Conservation (phyloP, 1,140 invertebrate species). For the Pentalonia nigronervosa region DNA sequence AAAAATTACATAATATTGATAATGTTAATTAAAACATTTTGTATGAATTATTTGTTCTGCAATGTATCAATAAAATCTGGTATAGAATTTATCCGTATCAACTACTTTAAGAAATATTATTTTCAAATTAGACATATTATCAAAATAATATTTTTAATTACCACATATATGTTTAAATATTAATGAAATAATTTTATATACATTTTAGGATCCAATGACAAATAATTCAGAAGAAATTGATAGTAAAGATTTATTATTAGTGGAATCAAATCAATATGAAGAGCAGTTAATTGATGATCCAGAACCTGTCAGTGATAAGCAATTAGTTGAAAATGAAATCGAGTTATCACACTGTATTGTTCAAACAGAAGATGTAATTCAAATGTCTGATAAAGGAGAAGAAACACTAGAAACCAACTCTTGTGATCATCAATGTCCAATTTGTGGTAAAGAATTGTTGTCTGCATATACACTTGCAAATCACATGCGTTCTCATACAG, state of each 20-base stretch:
- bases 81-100: neutral
- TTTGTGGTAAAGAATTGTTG: conserved; percentile 51
- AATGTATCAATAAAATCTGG: neutral
- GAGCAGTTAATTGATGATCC: conserved; percentile 50
- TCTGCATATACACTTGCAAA: conserved; percentile 49
- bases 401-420: neutral
- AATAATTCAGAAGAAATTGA: neutral
- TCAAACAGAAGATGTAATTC: conserved; percentile 47
- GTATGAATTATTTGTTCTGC: neutral
- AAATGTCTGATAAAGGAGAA: neutral
- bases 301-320: neutral
- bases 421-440: conserved; percentile 32
- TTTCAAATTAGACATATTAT: neutral
- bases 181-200: neutral
- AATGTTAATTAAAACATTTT: neutral
- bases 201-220: neutral
- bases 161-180: neutral
- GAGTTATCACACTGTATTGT: conserved; percentile 39
- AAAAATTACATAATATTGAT: neutral
- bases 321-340: conserved; percentile 50
- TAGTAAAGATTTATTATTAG: conserved; percentile 37
- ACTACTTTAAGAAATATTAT: neutral
- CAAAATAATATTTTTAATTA: neutral
- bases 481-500: conserved; percentile 48
- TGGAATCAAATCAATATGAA: conserved; percentile 12